Conservation (phyloP, 1,140 invertebrate species). For the Battus philenor region DNA sequence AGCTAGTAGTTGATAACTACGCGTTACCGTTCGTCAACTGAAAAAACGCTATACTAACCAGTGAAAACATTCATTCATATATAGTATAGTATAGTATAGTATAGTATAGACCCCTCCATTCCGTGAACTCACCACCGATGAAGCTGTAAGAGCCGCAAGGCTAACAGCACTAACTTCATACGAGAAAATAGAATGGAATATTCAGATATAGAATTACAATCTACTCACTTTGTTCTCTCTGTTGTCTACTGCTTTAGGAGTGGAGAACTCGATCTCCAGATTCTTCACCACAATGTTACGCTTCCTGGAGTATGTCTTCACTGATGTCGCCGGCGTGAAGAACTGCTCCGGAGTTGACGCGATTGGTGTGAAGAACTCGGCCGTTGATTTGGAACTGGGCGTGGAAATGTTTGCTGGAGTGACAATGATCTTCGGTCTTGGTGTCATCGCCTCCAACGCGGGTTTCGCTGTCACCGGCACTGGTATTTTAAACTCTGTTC, state of each 20-base stretch:
- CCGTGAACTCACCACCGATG: no score
- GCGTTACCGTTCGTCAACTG: no score
- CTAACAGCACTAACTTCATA: no score
- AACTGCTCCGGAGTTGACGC: conserved; percentile 38
- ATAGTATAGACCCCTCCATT: no score
- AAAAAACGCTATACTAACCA: no score
- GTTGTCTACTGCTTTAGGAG: conserved; percentile 28
- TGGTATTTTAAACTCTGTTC: conserved; percentile 50
- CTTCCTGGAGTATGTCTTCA: conserved; percentile 44
- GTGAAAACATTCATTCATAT: no score
- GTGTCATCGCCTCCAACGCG: conserved; percentile 37
- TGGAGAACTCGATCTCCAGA: conserved; percentile 44
- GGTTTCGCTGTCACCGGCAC: conserved; percentile 34
- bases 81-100: no score
- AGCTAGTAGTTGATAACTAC: no score
- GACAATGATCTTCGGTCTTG: conserved; percentile 26
- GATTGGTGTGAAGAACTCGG: conserved; percentile 42
- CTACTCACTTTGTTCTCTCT: conserved; percentile 13
- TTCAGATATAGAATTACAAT: no score
- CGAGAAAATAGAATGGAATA: no score
- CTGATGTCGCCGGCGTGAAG: conserved; percentile 43
- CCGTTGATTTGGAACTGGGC: conserved; percentile 20
- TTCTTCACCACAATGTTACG: conserved; percentile 44
- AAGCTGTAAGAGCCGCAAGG: no score
- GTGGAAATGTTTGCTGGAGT: conserved; percentile 19